Evolutionary conservation across 1,140 invertebrate species (phyloP), one percentile per base, ranked within the genome.

Genomic region (Aphelenchoides fujianensis): DNA sequence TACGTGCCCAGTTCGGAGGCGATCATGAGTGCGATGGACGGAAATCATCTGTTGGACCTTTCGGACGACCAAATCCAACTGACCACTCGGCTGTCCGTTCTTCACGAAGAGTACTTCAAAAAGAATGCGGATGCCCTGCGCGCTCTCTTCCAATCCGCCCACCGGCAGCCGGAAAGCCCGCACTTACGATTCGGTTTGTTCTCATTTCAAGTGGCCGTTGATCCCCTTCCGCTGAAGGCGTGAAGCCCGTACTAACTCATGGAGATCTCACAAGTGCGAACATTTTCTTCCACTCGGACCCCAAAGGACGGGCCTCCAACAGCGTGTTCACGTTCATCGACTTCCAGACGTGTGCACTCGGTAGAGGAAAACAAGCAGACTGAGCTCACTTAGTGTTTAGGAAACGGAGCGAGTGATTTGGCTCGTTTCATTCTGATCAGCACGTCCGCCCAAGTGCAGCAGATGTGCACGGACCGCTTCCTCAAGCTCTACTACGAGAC

Each of bases 51-150:
- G 12, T 30, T 66, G 31, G 32, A 66, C 31, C 7, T 66, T 23
- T 12, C 16, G 2, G 63, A 66, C 31, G 63, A 66, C 16, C 32
- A 66, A 37, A 36, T 66, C 2, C 36, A 66, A 36, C 31, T 66
- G 12, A n/a, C 32, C 12, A 30, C 12, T 41, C 31, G 63, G 2
- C 30, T 66, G 16, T 32, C 31, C 16, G 63, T 16, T 19, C 31
- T 66, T 27, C 31, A 66, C 31, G 63, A 66, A 55, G 36, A 37
- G 19, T 66, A 66, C 32, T 66, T 66, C 53, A 12, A 41, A 34
- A n/a, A 36, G 16, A 34, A 66, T 3, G 19, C n/a, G 31, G 12
- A 16, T 36, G 63, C 63, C 31, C 31, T 36, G 12, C 31, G 63
- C 9, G 16, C 19, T 19, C 34, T 66, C 0, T 37, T 66, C 27